A percentile compares a stretch with the other conserved stretches of the same genome.
Evolutionary conservation across 2,113 vertebrate genomes (phyloP).

Genomic region (Syngnathus typhle): DNA sequence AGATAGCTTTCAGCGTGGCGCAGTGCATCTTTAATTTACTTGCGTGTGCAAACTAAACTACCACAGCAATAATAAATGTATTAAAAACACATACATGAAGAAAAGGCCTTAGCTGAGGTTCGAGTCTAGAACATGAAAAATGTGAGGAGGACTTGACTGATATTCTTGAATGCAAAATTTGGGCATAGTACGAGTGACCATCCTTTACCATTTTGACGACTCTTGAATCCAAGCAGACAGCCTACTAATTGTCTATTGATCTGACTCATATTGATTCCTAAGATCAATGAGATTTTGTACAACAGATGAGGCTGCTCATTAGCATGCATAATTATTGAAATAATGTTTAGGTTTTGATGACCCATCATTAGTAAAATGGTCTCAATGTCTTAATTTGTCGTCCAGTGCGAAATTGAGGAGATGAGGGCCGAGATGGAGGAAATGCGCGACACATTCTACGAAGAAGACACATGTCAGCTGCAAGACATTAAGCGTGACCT

Average conservation of each 20-base stretch:
- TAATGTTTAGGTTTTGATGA: no score
- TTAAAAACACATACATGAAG: neutral
- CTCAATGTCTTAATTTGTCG: neutral
- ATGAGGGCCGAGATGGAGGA: conserved; percentile 97
- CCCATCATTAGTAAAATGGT: neutral
- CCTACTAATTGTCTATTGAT: conserved; percentile 37
- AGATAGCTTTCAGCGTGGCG: neutral
- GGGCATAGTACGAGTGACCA: neutral
- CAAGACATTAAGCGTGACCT: conserved; percentile 96
- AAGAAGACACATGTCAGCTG: conserved; percentile 94
- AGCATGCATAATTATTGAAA: neutral
- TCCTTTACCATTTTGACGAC: neutral
- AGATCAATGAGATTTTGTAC: conserved; percentile 29
- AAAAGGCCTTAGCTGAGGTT: no score
- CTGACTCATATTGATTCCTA: conserved; percentile 21
- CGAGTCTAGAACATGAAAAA: no score
- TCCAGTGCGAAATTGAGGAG: conserved; percentile 89
- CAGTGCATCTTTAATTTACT: neutral
- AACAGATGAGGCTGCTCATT: neutral
- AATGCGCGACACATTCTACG: conserved; percentile 97
- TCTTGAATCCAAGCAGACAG: neutral
- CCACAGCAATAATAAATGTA: neutral
- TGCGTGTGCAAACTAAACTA: neutral
- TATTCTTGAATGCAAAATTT: neutral
- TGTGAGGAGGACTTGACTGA: neutral